Percentiles rank a stretch among this genome's conserved stretches.
These are phyloP conservation scores for Megastigmus dorsalis DNA, from an alignment of 2,888 invertebrate species.

Conservation along the genomic window DNA sequence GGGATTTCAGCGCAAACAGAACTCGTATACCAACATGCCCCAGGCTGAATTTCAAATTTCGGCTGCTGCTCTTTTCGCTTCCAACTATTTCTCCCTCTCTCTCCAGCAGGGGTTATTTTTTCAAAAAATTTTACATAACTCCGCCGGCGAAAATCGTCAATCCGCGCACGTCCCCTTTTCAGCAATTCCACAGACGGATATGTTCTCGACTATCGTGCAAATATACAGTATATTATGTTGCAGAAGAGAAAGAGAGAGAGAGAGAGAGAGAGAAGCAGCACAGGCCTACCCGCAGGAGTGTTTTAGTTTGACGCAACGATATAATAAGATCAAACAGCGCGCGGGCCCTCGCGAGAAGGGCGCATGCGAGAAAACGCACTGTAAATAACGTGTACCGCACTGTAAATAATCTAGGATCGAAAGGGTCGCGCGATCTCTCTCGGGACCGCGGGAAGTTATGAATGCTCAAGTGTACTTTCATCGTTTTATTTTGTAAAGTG, in stretches of 20 bases:
- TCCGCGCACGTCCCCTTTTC: background rate
- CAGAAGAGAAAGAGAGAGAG: too few species aligned
- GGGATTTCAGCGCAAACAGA: conserved; percentile 56
- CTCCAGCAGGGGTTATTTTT: conserved; percentile 4
- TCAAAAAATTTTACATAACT: too few species aligned
- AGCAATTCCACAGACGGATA: conserved; percentile 32
- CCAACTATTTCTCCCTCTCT: background rate
- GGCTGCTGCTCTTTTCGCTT: conserved; percentile 40
- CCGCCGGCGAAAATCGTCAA: conserved; percentile 11
- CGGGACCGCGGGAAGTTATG: conserved; percentile 52
- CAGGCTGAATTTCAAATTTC: conserved; percentile 57
- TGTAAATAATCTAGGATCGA: conserved; percentile 60
- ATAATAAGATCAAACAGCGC: conserved; percentile 72
- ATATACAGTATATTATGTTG: too few species aligned
- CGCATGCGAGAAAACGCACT: too few species aligned
- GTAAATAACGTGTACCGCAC: conserved; percentile 60
- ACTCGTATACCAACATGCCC: conserved; percentile 53
- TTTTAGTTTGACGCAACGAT: conserved; percentile 72
- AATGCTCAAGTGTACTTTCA: conserved; percentile 40
- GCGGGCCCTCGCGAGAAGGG: too few species aligned
- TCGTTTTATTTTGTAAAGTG: too few species aligned
- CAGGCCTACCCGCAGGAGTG: conserved; percentile 60
- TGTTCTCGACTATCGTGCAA: too few species aligned
- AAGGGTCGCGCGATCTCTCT: conserved; percentile 34
- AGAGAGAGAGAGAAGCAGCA: too few species aligned